Evolutionary conservation across 2,113 vertebrate species (phyloP).

Genomic region (Hippopotamus amphibius): DNA sequence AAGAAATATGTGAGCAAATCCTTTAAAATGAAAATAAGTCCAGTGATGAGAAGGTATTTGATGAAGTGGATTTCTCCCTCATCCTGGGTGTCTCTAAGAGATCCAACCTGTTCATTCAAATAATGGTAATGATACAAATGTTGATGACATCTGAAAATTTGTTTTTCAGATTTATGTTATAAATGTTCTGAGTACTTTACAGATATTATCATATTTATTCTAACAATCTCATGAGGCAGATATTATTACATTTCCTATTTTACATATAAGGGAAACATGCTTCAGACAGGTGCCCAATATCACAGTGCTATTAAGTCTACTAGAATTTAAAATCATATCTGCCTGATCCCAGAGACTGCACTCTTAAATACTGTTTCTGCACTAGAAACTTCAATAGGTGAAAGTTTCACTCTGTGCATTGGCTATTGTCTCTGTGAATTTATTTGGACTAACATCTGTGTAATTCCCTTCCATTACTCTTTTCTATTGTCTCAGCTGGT

Average conservation of each 20-base stretch:
- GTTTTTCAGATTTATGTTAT: not conserved
- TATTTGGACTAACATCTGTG: not conserved
- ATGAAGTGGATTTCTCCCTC: conserved; percentile 14
- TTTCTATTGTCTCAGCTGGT: not conserved
- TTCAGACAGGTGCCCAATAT: not conserved
- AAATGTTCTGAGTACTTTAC: not conserved
- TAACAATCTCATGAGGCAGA: not conserved
- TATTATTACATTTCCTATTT: not conserved
- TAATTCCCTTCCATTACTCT: not conserved
- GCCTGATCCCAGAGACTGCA: not conserved
- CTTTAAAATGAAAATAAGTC: conserved; percentile 61
- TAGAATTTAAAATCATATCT: not conserved
- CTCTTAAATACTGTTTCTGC: not conserved
- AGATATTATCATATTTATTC: not conserved
- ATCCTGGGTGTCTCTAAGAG: not conserved
- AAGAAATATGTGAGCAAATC: conserved; percentile 41
- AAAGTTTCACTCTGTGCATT: not conserved
- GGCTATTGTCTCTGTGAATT: not conserved
- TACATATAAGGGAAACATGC: not conserved
- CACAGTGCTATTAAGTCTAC: not conserved
- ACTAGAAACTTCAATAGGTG: not conserved
- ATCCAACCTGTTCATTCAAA: not conserved
- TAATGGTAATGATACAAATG: not conserved
- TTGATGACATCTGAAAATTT: not conserved
- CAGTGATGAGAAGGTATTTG: not conserved